Evolutionary conservation across 2,113 vertebrate species (phyloP), one percentile per base, ranked within the genome.

Genomic region (Galemys pyrenaicus): DNA sequence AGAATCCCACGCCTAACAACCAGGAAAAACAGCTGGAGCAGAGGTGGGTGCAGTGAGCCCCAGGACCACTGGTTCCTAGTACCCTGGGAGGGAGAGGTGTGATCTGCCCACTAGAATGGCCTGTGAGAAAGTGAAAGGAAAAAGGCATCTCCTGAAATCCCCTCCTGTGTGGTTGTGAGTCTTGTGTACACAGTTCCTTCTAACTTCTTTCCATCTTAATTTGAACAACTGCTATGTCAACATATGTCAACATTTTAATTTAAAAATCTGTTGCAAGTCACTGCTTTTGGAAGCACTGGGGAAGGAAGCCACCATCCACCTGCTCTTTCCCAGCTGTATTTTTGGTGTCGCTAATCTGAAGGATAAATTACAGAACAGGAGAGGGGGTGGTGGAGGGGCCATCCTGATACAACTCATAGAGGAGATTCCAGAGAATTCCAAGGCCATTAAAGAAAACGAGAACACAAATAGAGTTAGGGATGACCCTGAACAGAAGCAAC

Each of bases 41-140:
- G 5, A 41, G 3, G 9, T 15, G 11, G 39, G 30, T 20, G 41
- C n/a, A 65, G 9, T 6, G 35, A 19, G 13, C 32, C 46, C 1
- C 4, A 4, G 6, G 11, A 28, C 28, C n/a, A 28, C 6, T 32
- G 56, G 30, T 44, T 64, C 54, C 20, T 2, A 3, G 22, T 10
- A 37, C 70, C 30, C 9, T 13, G 4, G 44, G 26, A 20, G 26
- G 17, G 2, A 1, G 2, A 0, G 0, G n/a, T 9, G 22, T 2
- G 13, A 39, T 11, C 2, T 9, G 0, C 32, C 30, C 37, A 6
- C 13, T 3, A 16, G n/a, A 37, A 10, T 1, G 9, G 37, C 7
- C 62, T 4, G 11, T 24, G 32, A 9, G 54, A 67, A 89, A 71
- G 46, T 81, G 16, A 44, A 3, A 1, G 20, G 1, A 2, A 17